Evolutionary conservation across 1,140 invertebrate species (phyloP), one percentile per base, ranked within the genome.

Genomic region (Meloidogyne hapla): DNA sequence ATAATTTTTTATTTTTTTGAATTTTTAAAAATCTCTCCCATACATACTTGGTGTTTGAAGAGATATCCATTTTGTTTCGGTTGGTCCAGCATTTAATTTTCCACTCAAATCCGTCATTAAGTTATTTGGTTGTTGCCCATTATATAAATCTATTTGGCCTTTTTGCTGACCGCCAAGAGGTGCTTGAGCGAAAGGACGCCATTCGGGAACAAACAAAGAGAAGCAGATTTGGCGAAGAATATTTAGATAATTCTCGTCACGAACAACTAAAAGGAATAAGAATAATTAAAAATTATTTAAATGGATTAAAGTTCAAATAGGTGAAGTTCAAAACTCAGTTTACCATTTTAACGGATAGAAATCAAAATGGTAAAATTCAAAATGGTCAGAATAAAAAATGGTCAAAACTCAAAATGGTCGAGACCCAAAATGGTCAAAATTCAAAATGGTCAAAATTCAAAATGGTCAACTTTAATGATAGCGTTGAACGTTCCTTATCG

Each of bases 121-220:
- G 56, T 26, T 26, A 23, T 67, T 23, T 40, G n/a, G 77, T 25
- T 83, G 56, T 28, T 81, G 70, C 5, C 76, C 71, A n/a, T 79
- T 80, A 56, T 84, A 82, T 48, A 74, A 79, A 18, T 64, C 63
- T 38, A 80, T 74, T 38, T 84, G 80, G 13, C 64, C 73, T 61
- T 84, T 83, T 33, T 83, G 83, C 74, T 82, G 83, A 40, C 83
- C 75, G 10, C 65, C 78, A 38, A 65, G 79, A 56, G 72, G 78
- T 13, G 79, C 78, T 68, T 85, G 83, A 33, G 79, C 79, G 40
- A 77, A 81, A 5, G 79, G 76, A 13, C 84, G 63, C 84, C 84
- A 86, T 65, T 86, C 85, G 0, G 84, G 85, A 33, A 86, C 83
- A 42, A 86, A 86, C 42, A 86, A 71, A 71, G 86, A 83, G 81